Conservation (phyloP, 37 sponge, comb jelly and placozoan species). For the Dysidea cf. avara region DNA sequence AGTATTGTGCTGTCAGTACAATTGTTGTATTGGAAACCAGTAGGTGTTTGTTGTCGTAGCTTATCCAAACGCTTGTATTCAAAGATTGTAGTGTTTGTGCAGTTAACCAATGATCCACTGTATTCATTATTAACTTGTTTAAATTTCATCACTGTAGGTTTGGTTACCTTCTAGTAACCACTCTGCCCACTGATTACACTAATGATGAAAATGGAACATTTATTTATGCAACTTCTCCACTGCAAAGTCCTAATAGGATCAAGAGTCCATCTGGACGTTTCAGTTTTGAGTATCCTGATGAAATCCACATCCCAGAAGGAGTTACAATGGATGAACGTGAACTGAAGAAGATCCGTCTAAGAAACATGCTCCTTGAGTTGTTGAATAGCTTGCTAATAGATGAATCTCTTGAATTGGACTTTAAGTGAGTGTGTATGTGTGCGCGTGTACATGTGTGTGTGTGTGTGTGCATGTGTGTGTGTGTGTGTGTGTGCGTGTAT, state of each 20-base stretch:
- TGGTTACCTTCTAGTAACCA: constrained; percentile 60
- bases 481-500: too few relatives aligned
- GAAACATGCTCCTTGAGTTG: constrained; percentile 80
- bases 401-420: constrained; percentile 31
- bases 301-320: background rate
- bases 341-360: constrained; percentile 43
- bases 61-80: too few relatives aligned
- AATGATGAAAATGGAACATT: constrained; percentile 37
- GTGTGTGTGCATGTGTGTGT: too few relatives aligned
- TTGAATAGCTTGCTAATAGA: constrained; percentile 36
- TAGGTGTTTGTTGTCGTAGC: too few relatives aligned
- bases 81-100: too few relatives aligned
- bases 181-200: constrained; percentile 29
- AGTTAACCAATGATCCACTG: too few relatives aligned
- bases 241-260: background rate
- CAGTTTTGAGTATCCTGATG: background rate
- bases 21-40: too few relatives aligned
- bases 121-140: too few relatives aligned
- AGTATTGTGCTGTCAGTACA: too few relatives aligned
- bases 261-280: background rate
- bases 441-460: constrained; percentile 13
- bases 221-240: constrained; percentile 28
- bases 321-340: background rate
- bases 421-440: constrained; percentile 29
- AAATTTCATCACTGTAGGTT: constrained; percentile 24